phyloP scores from a whole-genome alignment of 2,888 invertebrate genomes.

The Syrphus vitripennis region DNA sequence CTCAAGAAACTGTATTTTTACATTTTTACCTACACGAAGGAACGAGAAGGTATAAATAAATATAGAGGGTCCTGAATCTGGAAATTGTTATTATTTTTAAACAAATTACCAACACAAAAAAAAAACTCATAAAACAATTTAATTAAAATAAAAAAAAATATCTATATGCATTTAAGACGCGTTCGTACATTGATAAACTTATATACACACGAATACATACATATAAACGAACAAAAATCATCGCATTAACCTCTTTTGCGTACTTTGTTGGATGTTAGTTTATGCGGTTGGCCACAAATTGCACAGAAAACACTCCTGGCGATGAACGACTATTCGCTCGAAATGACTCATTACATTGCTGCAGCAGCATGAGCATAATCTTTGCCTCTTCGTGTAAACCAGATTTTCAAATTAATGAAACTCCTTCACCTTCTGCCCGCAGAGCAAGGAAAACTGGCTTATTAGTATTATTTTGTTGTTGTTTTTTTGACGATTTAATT shows the following conservation, averaged over 20 bases:
- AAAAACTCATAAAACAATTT: background rate
- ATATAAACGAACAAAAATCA: background rate
- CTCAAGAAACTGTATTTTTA: too few species aligned
- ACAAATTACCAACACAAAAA: too few species aligned
- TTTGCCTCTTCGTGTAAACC: slow-evolving; percentile 67
- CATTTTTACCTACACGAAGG: too few species aligned
- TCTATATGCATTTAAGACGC: too few species aligned
- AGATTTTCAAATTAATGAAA: slow-evolving; percentile 71
- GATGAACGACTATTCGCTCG: slow-evolving; percentile 53
- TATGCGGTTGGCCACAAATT: background rate
- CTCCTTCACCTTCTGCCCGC: slow-evolving; percentile 67
- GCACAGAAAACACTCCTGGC: slow-evolving; percentile 49
- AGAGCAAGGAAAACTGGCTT: slow-evolving; percentile 64
- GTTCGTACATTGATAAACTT: too few species aligned
- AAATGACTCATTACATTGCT: slow-evolving; percentile 62
- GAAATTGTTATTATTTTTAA: too few species aligned
- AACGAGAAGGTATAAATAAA: too few species aligned
- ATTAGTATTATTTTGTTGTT: slow-evolving; percentile 58
- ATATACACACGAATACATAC: background rate
- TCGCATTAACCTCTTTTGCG: background rate
- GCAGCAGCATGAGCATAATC: slow-evolving; percentile 28
- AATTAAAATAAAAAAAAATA: background rate
- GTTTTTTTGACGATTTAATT: slow-evolving; percentile 28
- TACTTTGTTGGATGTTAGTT: slow-evolving; percentile 35
- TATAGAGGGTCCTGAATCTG: too few species aligned